Evolutionary conservation across 2,113 vertebrate genomes (phyloP), one percentile per base, ranked within the genome.

Genomic region (Semnornis frantzii): DNA sequence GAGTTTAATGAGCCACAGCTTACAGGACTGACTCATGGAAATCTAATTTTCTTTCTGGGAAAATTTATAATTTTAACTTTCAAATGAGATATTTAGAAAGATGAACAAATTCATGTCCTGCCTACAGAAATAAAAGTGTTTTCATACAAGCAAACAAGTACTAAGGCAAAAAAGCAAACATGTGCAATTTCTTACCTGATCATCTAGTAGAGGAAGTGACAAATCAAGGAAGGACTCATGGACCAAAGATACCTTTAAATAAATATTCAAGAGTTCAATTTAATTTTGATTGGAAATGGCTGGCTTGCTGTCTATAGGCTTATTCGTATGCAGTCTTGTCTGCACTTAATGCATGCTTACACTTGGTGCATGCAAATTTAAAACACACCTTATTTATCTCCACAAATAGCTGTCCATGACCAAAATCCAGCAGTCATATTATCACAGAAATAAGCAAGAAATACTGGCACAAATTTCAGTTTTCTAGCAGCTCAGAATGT

Each of bases 181-280:
- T 1, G 1, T 59, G 19, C 33, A 65, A 37, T 69, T 93, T 94
- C 97, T 98, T 98, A 99, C 99, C 98, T 99, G 96, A 89, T 98
- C 98, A 93, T 99, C 99, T 91, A 98, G 97, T 87, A 99, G 97
- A 2, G 99, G 99, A 62, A 99, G 98, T 0, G 99, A 99, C 85
- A 99, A 98, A 97, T 99, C 99, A 96, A 99, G 98, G 97, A 99
- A 99, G 96, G 98, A 98, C 95, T 99, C 99, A 21, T 98, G 98
- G 64, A 99, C 99, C 83, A 99, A 97, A 62, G 99, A 99, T 50
- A 99, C 98, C 99, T 99, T 97, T 97, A 69, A 97, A 86, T 34
- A 87, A 96, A 94, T 31, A 87, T 92, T 62, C 21, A 89, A 71
- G 24, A 85, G 5, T 31, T 9, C 11, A 71, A 17, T 86, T 94